Base-by-base conservation (phyloP, 2,113 vertebrate genomes). In the Planiliza haematocheilus region DNA sequence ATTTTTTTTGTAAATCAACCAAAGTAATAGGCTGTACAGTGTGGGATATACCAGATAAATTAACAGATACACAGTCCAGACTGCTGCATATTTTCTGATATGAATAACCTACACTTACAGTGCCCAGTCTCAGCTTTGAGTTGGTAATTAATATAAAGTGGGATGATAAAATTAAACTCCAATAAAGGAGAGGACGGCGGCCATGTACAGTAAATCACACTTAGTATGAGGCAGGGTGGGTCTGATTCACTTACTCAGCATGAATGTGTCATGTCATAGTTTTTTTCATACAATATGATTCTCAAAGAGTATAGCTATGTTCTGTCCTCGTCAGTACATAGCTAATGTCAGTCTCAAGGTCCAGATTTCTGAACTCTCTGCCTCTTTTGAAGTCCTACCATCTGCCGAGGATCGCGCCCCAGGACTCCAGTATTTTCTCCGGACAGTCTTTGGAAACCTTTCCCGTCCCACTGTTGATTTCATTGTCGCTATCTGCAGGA, bases 401-500 rank as follows among this genome's bases (percentile, higher is more conserved):
- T 97, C 94, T 96, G 82, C 89, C 94, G 60, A 99, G 95, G 69
- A 99, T 92, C 70, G 95, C 95, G 90, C 97, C 97, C 98, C 98
- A 99, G 81, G 96, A 97, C 91, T 96, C 97, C 30, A 99, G 88
- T 77, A 99, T 99, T 91, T 98, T 98, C 94, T 99, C 97, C 18
- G 98, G 95, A 91, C 98, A 99, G 79, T 99, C 98, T 91, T 99
- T 99, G 63, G 98, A 99, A 79, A 99, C 98, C 42, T 98, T 96
- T 36, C 98, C 98, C 12, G 97, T 98, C 73, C 98, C 98, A 87
- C 98, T 99, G 77, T 96, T 97, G 66, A 99, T 96, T 86, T 99
- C 97, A 80, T 95, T 98, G 92, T 99, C 98, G 63, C 97, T 99
- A 42, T 99, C 98, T 99, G 91, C 1, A 93, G 18, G 13, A 57